Evolutionary conservation across 2,888 invertebrate genomes (phyloP), one percentile per base, ranked within the genome.

Genomic region (Trilocha varians): DNA sequence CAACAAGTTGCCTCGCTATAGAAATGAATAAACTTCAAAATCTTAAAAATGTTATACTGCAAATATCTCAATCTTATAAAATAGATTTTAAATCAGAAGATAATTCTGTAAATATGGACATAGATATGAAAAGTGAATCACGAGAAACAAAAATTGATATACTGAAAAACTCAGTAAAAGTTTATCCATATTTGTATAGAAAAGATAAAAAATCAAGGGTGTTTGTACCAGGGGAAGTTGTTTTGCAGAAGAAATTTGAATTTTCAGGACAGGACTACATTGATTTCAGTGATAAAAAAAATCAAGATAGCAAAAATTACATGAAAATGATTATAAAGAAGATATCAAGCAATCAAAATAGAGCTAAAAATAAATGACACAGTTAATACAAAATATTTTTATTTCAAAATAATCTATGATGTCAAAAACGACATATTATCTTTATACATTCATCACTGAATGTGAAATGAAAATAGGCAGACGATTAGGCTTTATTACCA

Each of bases 391-490:
- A 55, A 65, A 58, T 49, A 59, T 57, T 59, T 53, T 66, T 70
- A 67, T 70, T 69, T 67, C 69, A 65, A 68, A 71, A 63, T 59
- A 50, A 42, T 52, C 65, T 71, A 74, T 60, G 59, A 78, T 82
- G 80, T 83, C 80, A 73, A 78, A 78, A 82, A 74, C 73, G 77
- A 82, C 79, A 78, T 65, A 53, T 55, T 42, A 64, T 62, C 63
- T 62, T 70, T 52, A 65, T 68, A 66, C 72, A 80, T 77, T 77
- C 76, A 77, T 55, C 52, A 63, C 56, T 70, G 74, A 82, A 80
- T 76, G 68, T 67, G 49, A 51, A 49, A 48, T 36, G 39, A 47
- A 44, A 55, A 53, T 48, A 65, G 61, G 64, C 56, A 60, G 62
- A 66, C 65, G 64, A 55, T 54, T 44, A 45, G 41, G 57, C 47